Percentiles rank a stretch among this genome's conserved stretches.
Conservation (phyloP, 2,888 invertebrate genomes). For the Meandrusa payeni region DNA sequence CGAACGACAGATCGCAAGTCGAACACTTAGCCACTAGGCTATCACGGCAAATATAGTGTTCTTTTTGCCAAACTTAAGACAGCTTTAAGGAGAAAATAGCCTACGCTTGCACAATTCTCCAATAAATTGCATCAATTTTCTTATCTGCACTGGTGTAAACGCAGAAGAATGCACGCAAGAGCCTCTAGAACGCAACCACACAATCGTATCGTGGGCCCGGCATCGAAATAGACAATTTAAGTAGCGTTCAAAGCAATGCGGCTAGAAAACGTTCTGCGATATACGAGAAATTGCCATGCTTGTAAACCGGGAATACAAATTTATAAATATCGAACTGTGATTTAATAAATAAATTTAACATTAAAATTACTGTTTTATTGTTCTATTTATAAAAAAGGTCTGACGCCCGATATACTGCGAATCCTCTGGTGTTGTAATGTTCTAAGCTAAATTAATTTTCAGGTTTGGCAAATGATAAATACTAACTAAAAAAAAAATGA, state of each 20-base stretch:
- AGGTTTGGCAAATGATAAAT: too few relatives aligned
- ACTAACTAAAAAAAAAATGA: too few relatives aligned
- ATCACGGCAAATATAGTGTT: too few relatives aligned
- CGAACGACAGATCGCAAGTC: too few relatives aligned
- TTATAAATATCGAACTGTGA: conserved; percentile 3
- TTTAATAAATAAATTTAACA: too few relatives aligned
- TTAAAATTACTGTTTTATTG: too few relatives aligned
- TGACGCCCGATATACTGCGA: too few relatives aligned
- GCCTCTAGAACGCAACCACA: conserved; percentile 17
- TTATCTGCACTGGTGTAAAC: conserved; percentile 13
- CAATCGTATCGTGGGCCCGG: conserved; percentile 14
- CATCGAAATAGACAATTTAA: conserved; percentile 21
- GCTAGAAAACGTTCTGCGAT: conserved; percentile 1
- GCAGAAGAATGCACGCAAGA: conserved; percentile 22
- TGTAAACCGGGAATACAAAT: conserved; percentile 6
- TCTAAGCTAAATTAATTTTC: too few relatives aligned
- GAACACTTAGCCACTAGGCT: too few relatives aligned
- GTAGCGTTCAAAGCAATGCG: conserved; percentile 9
- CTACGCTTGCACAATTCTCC: conserved; percentile 1
- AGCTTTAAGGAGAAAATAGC: conserved; percentile 3
- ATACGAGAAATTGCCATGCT: too few relatives aligned
- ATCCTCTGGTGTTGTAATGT: too few relatives aligned
- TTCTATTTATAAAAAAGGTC: too few relatives aligned
- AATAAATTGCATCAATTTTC: conserved; percentile 22
- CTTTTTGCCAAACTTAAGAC: neutral